These are phyloP conservation scores for Onthophagus sagittarius DNA, from an alignment of 2,888 invertebrate species.

Conservation along the genomic window DNA sequence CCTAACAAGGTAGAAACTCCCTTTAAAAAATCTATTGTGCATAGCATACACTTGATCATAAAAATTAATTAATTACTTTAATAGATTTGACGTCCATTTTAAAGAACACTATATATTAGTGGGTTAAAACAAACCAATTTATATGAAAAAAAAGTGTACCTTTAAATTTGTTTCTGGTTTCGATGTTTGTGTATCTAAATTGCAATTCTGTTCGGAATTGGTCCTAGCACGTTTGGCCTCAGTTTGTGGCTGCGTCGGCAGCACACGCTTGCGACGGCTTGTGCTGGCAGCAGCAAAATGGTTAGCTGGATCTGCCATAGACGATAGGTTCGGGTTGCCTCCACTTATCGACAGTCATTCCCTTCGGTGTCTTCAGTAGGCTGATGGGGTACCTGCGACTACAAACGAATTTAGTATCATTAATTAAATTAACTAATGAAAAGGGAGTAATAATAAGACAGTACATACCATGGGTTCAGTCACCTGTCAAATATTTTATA, in stretches of 20 bases:
- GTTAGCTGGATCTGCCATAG: slow-evolving; percentile 89
- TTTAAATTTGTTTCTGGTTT: slow-evolving; percentile 7
- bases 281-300: slow-evolving; percentile 61
- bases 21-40: too few species aligned
- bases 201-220: slow-evolving; percentile 50
- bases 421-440: too few species aligned
- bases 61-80: too few species aligned
- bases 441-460: neutral
- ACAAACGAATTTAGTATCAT: slow-evolving; percentile 8
- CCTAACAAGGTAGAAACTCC: too few species aligned
- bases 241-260: slow-evolving; percentile 53
- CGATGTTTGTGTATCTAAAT: slow-evolving; percentile 10
- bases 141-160: slow-evolving; percentile 11
- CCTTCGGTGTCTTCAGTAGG: slow-evolving; percentile 42
- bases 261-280: slow-evolving; percentile 53
- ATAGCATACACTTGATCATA: too few species aligned
- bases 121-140: too few species aligned
- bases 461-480: too few species aligned
- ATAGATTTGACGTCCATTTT: too few species aligned
- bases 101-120: too few species aligned
- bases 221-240: slow-evolving; percentile 58
- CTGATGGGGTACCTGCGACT: slow-evolving; percentile 23
- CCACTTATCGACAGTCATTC: slow-evolving; percentile 54
- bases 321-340: slow-evolving; percentile 76
- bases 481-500: too few species aligned